Evolutionary conservation across 2,797 vertebrate species (phyloP), one percentile per base, ranked within the genome.

Genomic region (Danio choprae): DNA sequence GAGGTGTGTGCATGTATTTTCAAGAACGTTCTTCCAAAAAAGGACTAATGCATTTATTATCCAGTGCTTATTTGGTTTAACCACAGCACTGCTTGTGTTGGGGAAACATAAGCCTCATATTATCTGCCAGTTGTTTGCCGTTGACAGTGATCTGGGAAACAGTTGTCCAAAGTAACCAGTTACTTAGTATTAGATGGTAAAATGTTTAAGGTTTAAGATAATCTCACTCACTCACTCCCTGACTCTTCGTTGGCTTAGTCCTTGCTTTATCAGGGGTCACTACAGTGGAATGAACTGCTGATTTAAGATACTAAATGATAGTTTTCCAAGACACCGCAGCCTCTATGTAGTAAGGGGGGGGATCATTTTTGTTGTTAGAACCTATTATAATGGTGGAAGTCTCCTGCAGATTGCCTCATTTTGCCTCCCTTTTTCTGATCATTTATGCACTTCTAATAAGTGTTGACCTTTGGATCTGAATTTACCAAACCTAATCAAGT

Each of bases 41-140:
- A 77, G 16, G 12, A 2, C 53, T 15, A 18, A 48, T 40, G 12
- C 5, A 9, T 50, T 41, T 70, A 41, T 59, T 29, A 38, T 59
- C 8, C 12, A 51, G 8, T 22, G 44, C 44, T 70, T 51, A 41
- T 51, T 51, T 62, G 18, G 65, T 51, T 70, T 60, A 40, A 44
- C n/a, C 29, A 15, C 16, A 41, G 55, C 56, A 51, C 43, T 29
- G 65, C 59, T 59, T 69, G 64, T 48, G 44, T 60, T 50, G 53
- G 29, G 22, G 20, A 69, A 46, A 56, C 20, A 67, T 5, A 18
- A 75, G 5, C 36, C 50, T 62, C 13, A 20, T 13, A 16, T 15
- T 15, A 13, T 50, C 59, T 77, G 16, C 1, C 38, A 16, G 36
- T 62, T 74, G n/a, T 74, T 46, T 11, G 12, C 5, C 2, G 0